Conservation (phyloP, 2,797 vertebrate genomes). For the Rhadinocentrus ornatus region DNA sequence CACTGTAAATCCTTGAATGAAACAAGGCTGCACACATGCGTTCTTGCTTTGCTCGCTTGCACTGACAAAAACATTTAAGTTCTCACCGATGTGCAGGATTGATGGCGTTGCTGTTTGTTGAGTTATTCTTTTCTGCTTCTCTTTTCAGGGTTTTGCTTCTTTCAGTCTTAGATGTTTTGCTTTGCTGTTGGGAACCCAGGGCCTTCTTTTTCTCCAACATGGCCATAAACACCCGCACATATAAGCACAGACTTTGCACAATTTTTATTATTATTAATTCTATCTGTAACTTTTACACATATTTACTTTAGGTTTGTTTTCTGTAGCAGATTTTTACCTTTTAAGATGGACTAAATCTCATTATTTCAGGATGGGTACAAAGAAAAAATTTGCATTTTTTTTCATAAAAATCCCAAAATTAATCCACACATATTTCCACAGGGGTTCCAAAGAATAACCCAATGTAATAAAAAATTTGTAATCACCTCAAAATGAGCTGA, state of each 20-base stretch:
- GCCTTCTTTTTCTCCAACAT: constrained; percentile 62
- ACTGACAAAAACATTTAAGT: background rate
- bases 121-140: background rate
- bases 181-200: background rate
- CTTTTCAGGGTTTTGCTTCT: background rate
- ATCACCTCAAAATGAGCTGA: background rate
- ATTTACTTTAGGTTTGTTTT: background rate
- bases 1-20: background rate
- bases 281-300: background rate
- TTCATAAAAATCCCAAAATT: background rate
- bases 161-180: background rate
- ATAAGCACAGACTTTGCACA: constrained; percentile 1
- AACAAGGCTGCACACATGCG: background rate
- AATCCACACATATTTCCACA: too few species aligned
- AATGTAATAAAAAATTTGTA: background rate
- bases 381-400: background rate
- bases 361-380: background rate
- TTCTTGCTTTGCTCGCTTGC: background rate
- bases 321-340: background rate
- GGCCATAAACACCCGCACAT: constrained; percentile 13
- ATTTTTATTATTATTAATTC: too few species aligned
- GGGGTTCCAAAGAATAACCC: background rate
- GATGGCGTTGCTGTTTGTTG: background rate
- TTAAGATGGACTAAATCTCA: background rate
- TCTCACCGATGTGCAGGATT: constrained; percentile 49